Evolutionary conservation across 2,797 vertebrate species (phyloP).

Genomic region (Alca torda): DNA sequence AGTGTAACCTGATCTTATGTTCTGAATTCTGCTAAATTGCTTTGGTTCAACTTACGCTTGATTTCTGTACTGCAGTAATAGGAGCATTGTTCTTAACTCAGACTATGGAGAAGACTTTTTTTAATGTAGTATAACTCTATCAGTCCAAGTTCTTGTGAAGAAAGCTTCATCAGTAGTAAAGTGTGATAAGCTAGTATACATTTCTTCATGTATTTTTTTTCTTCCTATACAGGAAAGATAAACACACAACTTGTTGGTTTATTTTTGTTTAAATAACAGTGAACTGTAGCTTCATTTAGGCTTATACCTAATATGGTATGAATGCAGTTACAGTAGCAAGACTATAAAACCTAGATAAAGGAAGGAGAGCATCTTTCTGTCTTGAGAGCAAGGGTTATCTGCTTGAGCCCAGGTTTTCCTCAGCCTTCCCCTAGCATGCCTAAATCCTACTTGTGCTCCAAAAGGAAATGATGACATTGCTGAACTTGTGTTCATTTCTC

Average conservation of each 20-base stretch:
- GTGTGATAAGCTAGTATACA: not conserved
- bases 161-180: not conserved
- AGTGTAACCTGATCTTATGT: not conserved
- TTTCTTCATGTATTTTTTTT: not conserved
- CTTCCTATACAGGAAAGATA: not conserved
- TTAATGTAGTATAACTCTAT: not conserved
- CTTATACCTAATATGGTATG: not conserved
- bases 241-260: not conserved
- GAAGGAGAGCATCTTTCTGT: not conserved
- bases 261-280: not conserved
- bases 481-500: rapidly evolving
- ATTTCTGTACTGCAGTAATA: not conserved
- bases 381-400: not conserved
- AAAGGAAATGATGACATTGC: not conserved
- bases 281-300: not conserved
- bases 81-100: not conserved
- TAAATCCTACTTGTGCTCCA: not conserved
- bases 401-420: not conserved
- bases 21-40: not conserved
- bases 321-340: not conserved
- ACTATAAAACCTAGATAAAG: not conserved
- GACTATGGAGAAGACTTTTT: not conserved
- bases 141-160: not conserved
- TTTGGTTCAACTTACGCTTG: not conserved
- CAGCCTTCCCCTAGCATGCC: not conserved